phyloP scores from a whole-genome alignment of 2,113 vertebrate species.

The Microtus oregoni region DNA sequence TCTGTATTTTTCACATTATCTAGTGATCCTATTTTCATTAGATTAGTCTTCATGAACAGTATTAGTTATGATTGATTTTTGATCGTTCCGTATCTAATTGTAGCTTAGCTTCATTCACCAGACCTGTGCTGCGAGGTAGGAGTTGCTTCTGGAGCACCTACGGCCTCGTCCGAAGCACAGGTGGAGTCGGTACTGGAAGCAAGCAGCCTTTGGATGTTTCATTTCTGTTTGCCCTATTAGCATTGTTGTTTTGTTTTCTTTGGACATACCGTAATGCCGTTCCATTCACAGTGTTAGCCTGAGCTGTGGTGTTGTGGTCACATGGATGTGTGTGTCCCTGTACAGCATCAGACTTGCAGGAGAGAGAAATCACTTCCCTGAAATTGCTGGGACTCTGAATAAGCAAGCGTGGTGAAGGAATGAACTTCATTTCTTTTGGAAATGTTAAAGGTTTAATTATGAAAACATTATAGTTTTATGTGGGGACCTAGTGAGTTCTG shows the following conservation, averaged over 20 bases:
- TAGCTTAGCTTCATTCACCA: conserved; percentile 72
- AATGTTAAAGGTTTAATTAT: conserved; percentile 75
- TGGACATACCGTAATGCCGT: conserved; percentile 41
- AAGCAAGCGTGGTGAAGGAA: conserved; percentile 80
- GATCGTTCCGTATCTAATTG: conserved; percentile 70
- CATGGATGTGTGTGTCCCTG: conserved; percentile 72
- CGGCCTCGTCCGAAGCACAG: conserved; percentile 60
- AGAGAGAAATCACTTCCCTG: conserved; percentile 76
- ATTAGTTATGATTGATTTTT: conserved; percentile 80
- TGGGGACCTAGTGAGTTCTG: conserved; percentile 66
- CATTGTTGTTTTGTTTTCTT: conserved; percentile 68
- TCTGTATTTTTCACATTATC: conserved; percentile 81
- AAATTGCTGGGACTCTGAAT: conserved; percentile 80
- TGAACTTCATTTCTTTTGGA: conserved; percentile 78
- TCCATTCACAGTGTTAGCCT: conserved; percentile 74
- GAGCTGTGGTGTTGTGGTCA: conserved; percentile 73
- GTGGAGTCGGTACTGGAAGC: conserved; percentile 59
- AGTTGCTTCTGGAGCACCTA: conserved; percentile 49
- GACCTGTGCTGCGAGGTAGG: conserved; percentile 74
- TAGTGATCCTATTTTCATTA: conserved; percentile 82
- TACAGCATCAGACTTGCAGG: conserved; percentile 70
- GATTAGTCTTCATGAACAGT: conserved; percentile 80
- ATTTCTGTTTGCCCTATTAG: conserved; percentile 72
- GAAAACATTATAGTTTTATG: conserved; percentile 78
- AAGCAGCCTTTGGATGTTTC: conserved; percentile 51